These are phyloP conservation scores for Merodon equestris DNA, from an alignment of 2,888 invertebrate genomes.

Conservation along the genomic window DNA sequence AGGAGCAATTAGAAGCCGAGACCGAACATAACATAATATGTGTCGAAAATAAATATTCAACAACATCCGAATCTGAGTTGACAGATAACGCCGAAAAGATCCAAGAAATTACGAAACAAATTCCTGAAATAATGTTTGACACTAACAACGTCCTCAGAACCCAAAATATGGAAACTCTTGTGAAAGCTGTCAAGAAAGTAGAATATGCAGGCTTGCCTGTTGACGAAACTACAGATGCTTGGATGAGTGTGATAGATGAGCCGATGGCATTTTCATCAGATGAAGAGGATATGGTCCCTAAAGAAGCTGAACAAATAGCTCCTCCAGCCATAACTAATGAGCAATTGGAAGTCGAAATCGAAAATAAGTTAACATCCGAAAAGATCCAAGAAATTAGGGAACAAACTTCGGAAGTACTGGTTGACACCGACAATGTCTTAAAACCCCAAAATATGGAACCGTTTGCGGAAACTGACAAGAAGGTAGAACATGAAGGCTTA, in stretches of 20 bases:
- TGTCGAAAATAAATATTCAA: no score
- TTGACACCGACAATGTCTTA: neutral
- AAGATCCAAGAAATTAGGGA: neutral
- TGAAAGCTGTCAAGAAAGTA: conserved; percentile 9
- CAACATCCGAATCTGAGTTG: no score
- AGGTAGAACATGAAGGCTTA: conserved; percentile 68
- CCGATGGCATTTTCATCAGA: conserved; percentile 67
- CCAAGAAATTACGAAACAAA: neutral
- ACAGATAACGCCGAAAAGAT: neutral
- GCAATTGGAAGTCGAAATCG: no score
- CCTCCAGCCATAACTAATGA: neutral
- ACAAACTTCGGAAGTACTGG: no score
- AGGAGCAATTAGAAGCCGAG: no score
- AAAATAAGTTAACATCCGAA: neutral
- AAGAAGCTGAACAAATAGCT: conserved; percentile 13
- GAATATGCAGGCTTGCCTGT: conserved; percentile 70
- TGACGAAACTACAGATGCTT: conserved; percentile 71
- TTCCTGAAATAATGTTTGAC: neutral
- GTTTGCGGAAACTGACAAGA: neutral
- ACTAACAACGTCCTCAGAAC: neutral
- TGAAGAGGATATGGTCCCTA: conserved; percentile 52
- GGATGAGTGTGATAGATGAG: conserved; percentile 70
- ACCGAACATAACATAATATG: no score
- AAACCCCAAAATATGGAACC: neutral
- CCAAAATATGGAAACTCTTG: no score